Evolutionary conservation across 1,140 invertebrate genomes (phyloP).

Genomic region (Anastrepha ludens): DNA sequence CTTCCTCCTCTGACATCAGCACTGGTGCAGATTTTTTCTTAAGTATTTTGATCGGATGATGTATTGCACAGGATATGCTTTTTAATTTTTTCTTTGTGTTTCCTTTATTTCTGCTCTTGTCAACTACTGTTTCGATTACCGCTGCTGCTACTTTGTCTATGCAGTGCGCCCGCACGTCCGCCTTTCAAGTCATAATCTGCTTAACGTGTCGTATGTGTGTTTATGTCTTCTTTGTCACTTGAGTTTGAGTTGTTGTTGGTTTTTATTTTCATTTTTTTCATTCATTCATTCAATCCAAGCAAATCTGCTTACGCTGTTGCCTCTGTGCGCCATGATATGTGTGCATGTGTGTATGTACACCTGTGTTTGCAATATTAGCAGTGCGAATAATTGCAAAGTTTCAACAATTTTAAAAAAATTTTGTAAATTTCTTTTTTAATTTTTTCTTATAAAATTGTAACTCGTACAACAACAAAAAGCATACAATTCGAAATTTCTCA

Average conservation of each 20-base stretch:
- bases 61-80: conserved; percentile 50
- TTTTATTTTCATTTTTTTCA: background rate
- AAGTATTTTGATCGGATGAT: conserved; percentile 56
- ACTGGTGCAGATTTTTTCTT: conserved; percentile 44
- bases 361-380: too few species aligned
- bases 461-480: too few species aligned
- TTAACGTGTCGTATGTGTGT: conserved; percentile 21
- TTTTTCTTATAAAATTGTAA: too few species aligned
- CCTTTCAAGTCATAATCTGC: conserved; percentile 43
- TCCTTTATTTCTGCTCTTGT: conserved; percentile 13
- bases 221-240: conserved; percentile 25
- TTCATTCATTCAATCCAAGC: conserved; percentile 31
- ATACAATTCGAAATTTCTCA: too few species aligned
- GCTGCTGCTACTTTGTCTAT: conserved; percentile 26
- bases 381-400: too few species aligned
- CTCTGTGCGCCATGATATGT: background rate
- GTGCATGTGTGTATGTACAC: background rate
- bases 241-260: background rate
- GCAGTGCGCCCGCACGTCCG: background rate
- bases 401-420: too few species aligned
- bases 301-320: conserved; percentile 14
- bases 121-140: conserved; percentile 43
- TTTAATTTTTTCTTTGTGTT: conserved; percentile 12
- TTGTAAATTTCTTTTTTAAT: too few species aligned
- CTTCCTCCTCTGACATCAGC: background rate